These are phyloP conservation scores for Cephalopachus bancanus DNA, from an alignment of 2,797 vertebrate species.

Conservation along the genomic window DNA sequence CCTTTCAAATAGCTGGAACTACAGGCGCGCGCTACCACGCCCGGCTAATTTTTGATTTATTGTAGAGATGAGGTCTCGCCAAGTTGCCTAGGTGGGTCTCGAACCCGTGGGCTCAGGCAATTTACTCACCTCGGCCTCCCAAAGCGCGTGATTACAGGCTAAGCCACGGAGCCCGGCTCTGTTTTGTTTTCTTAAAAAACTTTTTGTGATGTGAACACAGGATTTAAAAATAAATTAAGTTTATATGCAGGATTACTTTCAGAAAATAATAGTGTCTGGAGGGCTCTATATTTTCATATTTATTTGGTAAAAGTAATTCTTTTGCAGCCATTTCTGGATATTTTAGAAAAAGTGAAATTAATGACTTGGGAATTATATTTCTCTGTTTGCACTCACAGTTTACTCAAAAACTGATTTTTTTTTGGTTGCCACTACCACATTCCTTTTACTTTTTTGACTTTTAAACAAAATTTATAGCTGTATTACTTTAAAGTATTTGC, in stretches of 20 bases:
- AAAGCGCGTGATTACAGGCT: too few relatives aligned
- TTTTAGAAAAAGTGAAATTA: constrained; percentile 59
- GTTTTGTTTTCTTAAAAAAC: background rate
- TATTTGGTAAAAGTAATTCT: constrained; percentile 29
- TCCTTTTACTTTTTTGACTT: constrained; percentile 36
- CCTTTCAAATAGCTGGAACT: too few relatives aligned
- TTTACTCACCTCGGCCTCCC: too few relatives aligned
- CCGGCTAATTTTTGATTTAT: too few relatives aligned
- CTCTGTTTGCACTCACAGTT: background rate
- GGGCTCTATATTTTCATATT: constrained; percentile 17
- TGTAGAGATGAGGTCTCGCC: too few relatives aligned
- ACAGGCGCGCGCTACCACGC: too few relatives aligned
- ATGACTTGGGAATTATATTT: constrained; percentile 27
- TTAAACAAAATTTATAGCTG: constrained; percentile 46
- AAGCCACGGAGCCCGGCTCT: too few relatives aligned
- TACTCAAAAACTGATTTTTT: constrained; percentile 3
- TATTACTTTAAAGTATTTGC: constrained; percentile 38
- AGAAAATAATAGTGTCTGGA: constrained; percentile 63
- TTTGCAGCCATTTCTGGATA: constrained; percentile 56
- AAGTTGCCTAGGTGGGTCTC: too few relatives aligned
- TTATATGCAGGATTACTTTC: constrained; percentile 37
- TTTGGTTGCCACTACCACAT: background rate
- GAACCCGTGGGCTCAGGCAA: too few relatives aligned
- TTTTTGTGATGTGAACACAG: constrained; percentile 44
- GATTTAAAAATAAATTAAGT: constrained; percentile 61